Conservation (phyloP, 2,113 vertebrate species). For the Megatriorchis doriae region DNA sequence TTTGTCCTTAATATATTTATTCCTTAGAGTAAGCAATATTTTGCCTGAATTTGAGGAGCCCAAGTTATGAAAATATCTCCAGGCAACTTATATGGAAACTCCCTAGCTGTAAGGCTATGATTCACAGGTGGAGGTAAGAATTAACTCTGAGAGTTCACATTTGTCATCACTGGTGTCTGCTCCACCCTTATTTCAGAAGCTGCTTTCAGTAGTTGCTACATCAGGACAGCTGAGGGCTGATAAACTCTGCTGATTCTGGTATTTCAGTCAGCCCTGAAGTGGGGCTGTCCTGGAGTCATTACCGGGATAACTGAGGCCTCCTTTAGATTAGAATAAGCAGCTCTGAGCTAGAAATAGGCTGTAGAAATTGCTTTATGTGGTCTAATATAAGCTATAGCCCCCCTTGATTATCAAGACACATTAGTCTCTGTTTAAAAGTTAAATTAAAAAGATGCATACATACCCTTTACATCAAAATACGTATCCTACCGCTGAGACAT, state of each 20-base stretch:
- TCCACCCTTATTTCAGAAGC: slow-evolving; percentile 13
- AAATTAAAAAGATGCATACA: not conserved
- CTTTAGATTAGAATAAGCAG: not conserved
- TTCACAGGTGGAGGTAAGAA: not conserved
- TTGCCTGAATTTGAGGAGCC: not conserved
- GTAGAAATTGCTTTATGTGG: not conserved
- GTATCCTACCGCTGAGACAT: not conserved
- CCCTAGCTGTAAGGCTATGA: not conserved
- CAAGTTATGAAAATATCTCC: not conserved
- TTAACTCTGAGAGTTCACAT: not conserved
- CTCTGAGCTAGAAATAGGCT: not conserved
- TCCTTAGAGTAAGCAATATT: not conserved
- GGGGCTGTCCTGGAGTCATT: not conserved
- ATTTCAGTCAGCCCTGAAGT: not conserved
- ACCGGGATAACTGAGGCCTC: not conserved
- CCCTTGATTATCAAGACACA: not conserved
- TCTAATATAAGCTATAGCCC: not conserved
- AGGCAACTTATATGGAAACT: not conserved
- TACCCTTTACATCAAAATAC: not conserved
- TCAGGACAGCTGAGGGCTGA: not conserved
- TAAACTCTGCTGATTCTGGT: not conserved
- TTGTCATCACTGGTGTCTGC: not conserved
- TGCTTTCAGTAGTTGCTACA: slow-evolving; percentile 3
- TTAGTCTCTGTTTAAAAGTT: not conserved
- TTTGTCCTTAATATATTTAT: not conserved